A percentile compares a stretch with the other conserved stretches of the same genome.
Conservation (phyloP, 1,140 invertebrate species). For the Araneus ventricosus region DNA sequence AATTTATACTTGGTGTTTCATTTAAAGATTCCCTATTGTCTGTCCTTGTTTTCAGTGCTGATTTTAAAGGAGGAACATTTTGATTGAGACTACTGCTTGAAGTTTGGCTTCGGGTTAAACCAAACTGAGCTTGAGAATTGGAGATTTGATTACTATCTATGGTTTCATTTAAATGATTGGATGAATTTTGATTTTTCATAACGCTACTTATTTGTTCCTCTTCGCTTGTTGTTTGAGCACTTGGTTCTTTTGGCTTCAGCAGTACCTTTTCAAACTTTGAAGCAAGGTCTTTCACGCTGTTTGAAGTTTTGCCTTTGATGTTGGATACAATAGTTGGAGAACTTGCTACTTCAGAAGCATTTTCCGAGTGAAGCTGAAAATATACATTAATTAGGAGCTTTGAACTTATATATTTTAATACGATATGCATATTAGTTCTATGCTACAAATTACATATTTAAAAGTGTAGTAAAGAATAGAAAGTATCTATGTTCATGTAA, state of each 20-base stretch:
- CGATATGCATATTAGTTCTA: too few relatives aligned
- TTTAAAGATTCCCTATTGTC: background rate
- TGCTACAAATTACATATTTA: too few relatives aligned
- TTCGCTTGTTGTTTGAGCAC: background rate
- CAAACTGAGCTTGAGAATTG: background rate
- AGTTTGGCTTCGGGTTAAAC: background rate
- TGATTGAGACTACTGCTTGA: background rate
- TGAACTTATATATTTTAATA: background rate
- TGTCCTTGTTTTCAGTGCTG: constrained; percentile 42
- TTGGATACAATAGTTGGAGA: constrained; percentile 34
- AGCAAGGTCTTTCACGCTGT: constrained; percentile 88
- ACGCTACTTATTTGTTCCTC: background rate
- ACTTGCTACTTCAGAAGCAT: constrained; percentile 66
- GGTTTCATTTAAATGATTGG: background rate
- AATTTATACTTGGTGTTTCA: background rate
- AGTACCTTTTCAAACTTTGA: constrained; percentile 88
- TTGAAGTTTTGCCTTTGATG: constrained; percentile 18
- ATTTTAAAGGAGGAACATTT: constrained; percentile 55
- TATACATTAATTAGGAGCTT: background rate
- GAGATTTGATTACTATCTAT: background rate
- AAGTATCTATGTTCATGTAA: too few relatives aligned
- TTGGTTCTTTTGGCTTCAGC: constrained; percentile 30
- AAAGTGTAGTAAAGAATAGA: too few relatives aligned
- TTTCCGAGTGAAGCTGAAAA: constrained; percentile 71
- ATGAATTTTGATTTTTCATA: background rate